Evolutionary conservation across 2,888 invertebrate species (phyloP).

Genomic region (Microctonus brassicae): DNA sequence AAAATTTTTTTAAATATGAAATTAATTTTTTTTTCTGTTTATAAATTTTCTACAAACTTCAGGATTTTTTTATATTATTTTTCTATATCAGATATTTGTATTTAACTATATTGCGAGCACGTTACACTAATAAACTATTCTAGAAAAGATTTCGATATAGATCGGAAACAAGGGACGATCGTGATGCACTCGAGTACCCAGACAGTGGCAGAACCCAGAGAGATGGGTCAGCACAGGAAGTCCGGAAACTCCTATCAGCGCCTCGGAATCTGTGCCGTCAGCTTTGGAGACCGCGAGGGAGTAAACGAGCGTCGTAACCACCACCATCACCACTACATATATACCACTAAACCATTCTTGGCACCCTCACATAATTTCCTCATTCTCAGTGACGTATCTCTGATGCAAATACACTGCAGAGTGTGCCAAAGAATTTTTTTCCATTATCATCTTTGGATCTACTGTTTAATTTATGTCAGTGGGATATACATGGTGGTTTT

Average conservation of each 20-base stretch:
- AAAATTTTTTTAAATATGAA: too few species aligned
- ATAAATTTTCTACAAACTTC: too few species aligned
- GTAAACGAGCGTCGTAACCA: background rate
- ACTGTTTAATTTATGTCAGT: too few species aligned
- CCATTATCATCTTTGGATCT: background rate
- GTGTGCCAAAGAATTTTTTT: background rate
- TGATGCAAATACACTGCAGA: slow-evolving; percentile 29
- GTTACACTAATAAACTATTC: background rate
- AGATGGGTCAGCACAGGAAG: slow-evolving; percentile 61
- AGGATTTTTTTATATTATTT: too few species aligned
- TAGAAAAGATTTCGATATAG: background rate
- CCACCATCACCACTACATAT: background rate
- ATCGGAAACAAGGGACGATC: background rate
- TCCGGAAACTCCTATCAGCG: slow-evolving; percentile 62
- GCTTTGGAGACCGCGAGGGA: slow-evolving; percentile 44
- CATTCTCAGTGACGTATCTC: background rate
- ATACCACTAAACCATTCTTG: background rate
- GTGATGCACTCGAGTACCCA: background rate
- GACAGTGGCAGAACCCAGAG: slow-evolving; percentile 15
- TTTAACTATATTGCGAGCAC: background rate
- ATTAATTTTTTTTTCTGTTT: too few species aligned
- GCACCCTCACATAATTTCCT: background rate
- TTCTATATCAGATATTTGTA: background rate
- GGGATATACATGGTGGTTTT: too few species aligned
- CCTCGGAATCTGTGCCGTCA: slow-evolving; percentile 66